Evolutionary conservation across 2,888 invertebrate species (phyloP), one percentile per base, ranked within the genome.

Genomic region (Baccha elongata): DNA sequence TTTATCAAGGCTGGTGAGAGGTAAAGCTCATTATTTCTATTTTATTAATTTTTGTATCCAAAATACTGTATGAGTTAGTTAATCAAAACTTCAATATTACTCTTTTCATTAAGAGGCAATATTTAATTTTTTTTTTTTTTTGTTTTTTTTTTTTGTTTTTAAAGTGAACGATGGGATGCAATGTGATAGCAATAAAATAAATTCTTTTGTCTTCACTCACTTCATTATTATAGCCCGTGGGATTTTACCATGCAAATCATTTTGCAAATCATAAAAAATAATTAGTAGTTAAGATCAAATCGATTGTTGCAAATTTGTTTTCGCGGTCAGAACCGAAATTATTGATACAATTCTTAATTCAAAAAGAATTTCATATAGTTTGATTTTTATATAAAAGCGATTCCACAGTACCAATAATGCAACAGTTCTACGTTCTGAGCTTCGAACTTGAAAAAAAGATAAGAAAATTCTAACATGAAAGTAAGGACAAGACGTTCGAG

Each of bases 331-430:
- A 37, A 21, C 29, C 29, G 8, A 8, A 32, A 32, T 32, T 6
- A 37, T 37, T 13, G 1, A 23, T 37, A 2, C 23, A 48, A 8
- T 50, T 2, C 0, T 23, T 10, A 6, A 8, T 35, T n/a, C 8
- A 7, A 53, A 3, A 35, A 55, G 8, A 13, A 21, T n/a, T 2
- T 2, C 3, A 15, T 52, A 32, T 19, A 6, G 29, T 17, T 32
- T 0, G 1, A 8, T 64, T 35, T 64, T 50, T 15, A 64, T 80
- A 80, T 80, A 80, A 74, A 80, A 80, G 80, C 65, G 23, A 8
- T 5, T 15, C 17, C 40, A 37, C 26, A 10, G 46, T 19, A 15
- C 11, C 1, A 3, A 6, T n/a, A 8, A 50, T n/a, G 7, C 29
- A 69, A 50, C 75, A 80, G 80, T 74, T 23, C 23, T 17, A 53